Evolutionary conservation across 2,113 vertebrate genomes (phyloP).

Genomic region (Periophthalmus modestus): DNA sequence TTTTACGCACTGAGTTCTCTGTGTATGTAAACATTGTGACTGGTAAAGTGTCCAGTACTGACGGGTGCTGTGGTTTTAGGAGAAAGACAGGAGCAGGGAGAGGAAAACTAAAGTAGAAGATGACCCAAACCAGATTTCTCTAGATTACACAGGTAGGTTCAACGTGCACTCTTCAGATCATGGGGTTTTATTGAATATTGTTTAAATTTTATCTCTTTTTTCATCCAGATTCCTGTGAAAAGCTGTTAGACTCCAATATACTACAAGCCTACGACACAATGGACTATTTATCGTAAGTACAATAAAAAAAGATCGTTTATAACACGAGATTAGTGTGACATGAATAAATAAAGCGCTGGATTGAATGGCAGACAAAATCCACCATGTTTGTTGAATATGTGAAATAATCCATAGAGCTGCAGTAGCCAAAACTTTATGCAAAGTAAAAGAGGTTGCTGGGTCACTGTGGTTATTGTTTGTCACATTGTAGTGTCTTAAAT

Average conservation of each 20-base stretch:
- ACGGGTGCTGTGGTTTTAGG: constrained; percentile 47
- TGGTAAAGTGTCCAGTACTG: neutral
- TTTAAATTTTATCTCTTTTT: neutral
- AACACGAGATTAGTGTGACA: neutral
- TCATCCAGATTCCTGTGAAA: constrained; percentile 64
- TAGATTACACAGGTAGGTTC: constrained; percentile 63
- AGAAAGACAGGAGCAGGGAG: constrained; percentile 57
- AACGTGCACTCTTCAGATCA: constrained; percentile 29
- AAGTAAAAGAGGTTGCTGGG: too few relatives aligned
- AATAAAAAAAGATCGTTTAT: neutral
- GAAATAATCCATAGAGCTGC: neutral
- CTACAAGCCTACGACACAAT: constrained; percentile 75
- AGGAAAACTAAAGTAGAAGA: constrained; percentile 36
- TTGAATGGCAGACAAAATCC: too few relatives aligned
- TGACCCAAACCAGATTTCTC: constrained; percentile 38
- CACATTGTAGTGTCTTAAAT: too few relatives aligned
- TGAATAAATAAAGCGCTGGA: too few relatives aligned
- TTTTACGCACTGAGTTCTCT: too few relatives aligned
- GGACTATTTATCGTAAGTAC: constrained; percentile 87
- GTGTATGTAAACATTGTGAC: too few relatives aligned
- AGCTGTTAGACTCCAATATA: constrained; percentile 74
- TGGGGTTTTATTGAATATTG: neutral
- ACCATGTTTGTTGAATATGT: too few relatives aligned
- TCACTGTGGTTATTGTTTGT: too few relatives aligned
- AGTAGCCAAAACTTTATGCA: neutral